A percentile compares a stretch with the other conserved stretches of the same genome.
These are phyloP conservation scores for Nipponia nippon DNA, from an alignment of 2,113 vertebrate genomes.

Conservation along the genomic window DNA sequence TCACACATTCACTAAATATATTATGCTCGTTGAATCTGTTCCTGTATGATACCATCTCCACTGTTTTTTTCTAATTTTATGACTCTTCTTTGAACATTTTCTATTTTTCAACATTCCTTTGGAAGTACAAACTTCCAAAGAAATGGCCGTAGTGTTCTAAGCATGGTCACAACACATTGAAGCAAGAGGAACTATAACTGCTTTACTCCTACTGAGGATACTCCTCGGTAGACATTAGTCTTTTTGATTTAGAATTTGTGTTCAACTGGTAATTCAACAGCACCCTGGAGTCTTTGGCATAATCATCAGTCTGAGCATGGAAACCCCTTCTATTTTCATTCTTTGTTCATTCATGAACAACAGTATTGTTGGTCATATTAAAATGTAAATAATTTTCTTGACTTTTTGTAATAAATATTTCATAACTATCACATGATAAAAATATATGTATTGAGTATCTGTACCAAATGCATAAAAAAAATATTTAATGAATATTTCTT, in stretches of 20 bases:
- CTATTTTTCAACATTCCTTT: neutral
- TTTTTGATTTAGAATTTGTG: neutral
- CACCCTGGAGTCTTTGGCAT: neutral
- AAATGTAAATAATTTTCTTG: neutral
- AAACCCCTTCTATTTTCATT: neutral
- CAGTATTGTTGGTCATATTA: neutral
- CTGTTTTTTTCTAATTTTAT: neutral
- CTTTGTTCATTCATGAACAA: neutral
- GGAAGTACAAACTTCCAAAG: neutral
- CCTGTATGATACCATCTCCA: neutral
- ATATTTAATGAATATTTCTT: neutral
- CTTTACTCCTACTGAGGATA: neutral
- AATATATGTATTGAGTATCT: neutral
- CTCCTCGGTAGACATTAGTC: neutral
- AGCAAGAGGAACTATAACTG: neutral
- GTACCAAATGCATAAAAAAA: neutral
- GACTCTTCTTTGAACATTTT: neutral
- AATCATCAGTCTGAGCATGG: neutral
- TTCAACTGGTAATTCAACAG: neutral
- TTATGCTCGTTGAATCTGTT: neutral
- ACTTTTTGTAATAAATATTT: neutral
- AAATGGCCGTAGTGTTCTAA: neutral
- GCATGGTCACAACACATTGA: neutral
- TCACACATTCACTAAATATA: neutral
- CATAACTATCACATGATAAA: neutral